Base-by-base conservation (phyloP, 2,888 invertebrate genomes). In the Autographa pulchrina region DNA sequence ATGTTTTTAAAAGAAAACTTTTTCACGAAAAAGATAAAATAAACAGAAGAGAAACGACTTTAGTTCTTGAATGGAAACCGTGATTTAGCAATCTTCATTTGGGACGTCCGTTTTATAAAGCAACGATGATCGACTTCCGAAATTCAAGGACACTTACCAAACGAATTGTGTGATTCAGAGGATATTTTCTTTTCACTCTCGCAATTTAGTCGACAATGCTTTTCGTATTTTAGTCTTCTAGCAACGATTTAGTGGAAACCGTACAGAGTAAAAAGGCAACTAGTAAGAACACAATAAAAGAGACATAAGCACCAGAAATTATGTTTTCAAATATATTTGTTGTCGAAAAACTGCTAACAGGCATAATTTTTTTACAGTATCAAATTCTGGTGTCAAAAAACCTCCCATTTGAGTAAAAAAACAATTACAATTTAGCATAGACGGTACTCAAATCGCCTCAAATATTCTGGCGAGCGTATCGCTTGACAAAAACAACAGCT, bases 401-500 rank as follows among this genome's bases (percentile, higher is more conserved):
- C 7, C 16, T 14, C 16, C 14, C 16, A 8, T 14, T 2, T 32
- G 4, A 0, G 14, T 32, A 13, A 56, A 13, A 72, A 65, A 65
- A 64, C 9, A 9, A 31, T n/a, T n/a, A 31, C 54, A 41, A 48
- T 65, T 25, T 61, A 41, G 56, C 62, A 62, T 48, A 66, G 61
- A 66, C 58, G 35, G 52, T 59, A 56, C 58, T 56, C 9, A 66
- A 80, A 72, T 76, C 72, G 35, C 80, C 66, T 80, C 65, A 76
- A 9, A 16, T n/a, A 72, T 68, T 72, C 63, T 31, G 61, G 7
- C 62, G 52, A 60, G 68, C 77, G 43, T 68, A 80, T 78, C 77
- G 77, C 81, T 65, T 80, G 78, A 78, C 78, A 80, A 61, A 78
- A 75, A 74, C 74, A 72, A 65, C 72, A 56, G 62, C 68, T 70